Base-by-base conservation (phyloP, 2,797 vertebrate genomes). In the Anolis apletophallus region DNA sequence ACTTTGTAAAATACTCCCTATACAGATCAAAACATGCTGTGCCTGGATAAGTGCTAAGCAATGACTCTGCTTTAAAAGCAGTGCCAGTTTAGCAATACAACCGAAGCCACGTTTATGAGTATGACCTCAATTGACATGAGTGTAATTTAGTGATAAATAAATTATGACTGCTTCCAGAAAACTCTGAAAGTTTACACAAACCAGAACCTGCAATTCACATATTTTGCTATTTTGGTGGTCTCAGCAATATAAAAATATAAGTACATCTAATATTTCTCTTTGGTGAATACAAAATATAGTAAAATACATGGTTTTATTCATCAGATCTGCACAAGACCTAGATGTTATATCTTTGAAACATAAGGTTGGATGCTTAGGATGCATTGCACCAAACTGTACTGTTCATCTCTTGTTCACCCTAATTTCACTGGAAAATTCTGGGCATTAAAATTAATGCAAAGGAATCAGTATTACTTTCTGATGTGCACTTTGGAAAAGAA, bases 1-100 rank as follows among this genome's bases (percentile, higher is more conserved):
- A 88, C 86, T 93, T 91, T 93, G 94, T 89, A 93, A 94, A 94
- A 94, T 93, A 94, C 85, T 91, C 91, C 78, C 92, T 81, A 87
- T 32, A 81, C 68, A 93, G 92, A 94, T 91, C 93, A 95, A 95
- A 96, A 93, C 88, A 94, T 57, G 67, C 90, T 95, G 90, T 91
- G 77, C 88, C 89, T 68, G 34, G 90, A 88, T 79, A 88, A 93
- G 87, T 83, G 69, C 80, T 90, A 91, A 95, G 93, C 90, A 93
- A 94, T 92, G 93, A 93, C 36, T 88, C 81, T 23, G 81, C 85
- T 89, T 94, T 93, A 86, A 91, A 95, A 92, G 88, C 90, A 88
- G 36, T 71, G 81, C 40, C 83, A 83, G 89, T 89, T 92, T 91
- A 86, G 81, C 77, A 91, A 76, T 52, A 86, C 89, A 94, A 94